Conservation (phyloP, 1,140 invertebrate genomes). For the Hermetia illucens region DNA sequence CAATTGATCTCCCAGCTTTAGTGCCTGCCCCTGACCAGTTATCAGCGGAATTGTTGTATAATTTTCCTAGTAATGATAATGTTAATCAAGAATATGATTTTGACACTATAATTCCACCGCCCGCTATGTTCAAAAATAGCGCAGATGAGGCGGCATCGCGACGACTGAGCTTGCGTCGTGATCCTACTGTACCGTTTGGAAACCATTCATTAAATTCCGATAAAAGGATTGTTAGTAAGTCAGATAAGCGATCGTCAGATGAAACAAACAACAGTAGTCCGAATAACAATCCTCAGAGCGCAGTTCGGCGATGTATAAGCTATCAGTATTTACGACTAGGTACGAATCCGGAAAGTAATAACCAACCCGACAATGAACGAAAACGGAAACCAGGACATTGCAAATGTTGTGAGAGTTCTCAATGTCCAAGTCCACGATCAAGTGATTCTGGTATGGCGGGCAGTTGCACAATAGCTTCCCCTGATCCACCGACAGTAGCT, state of each 20-base stretch:
- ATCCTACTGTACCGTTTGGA: constrained; percentile 10
- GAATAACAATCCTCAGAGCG: not conserved
- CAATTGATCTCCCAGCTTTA: constrained; percentile 34
- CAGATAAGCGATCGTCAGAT: not conserved
- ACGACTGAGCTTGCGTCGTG: constrained; percentile 4
- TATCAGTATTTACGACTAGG: constrained; percentile 32
- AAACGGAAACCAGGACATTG: too few relatives aligned
- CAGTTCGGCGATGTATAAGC: constrained; percentile 33
- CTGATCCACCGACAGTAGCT: constrained; percentile 33
- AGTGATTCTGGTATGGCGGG: constrained; percentile 68
- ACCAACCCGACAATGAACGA: too few relatives aligned
- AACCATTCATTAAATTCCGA: constrained; percentile 35
- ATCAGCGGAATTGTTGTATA: constrained; percentile 35
- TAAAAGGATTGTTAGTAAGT: constrained; percentile 22
- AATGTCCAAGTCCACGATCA: constrained; percentile 49
- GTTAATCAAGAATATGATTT: not conserved
- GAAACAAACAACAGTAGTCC: not conserved
- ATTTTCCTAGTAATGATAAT: constrained; percentile 19
- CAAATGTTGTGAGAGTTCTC: constrained; percentile 40
- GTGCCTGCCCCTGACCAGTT: constrained; percentile 33
- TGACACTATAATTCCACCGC: constrained; percentile 1
- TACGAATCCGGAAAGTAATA: too few relatives aligned
- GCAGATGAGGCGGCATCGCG: not conserved
- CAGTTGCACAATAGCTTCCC: constrained; percentile 54
- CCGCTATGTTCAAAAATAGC: constrained; percentile 6